These are phyloP conservation scores for Laterallus jamaicensis DNA, from an alignment of 2,113 vertebrate species.

Conservation along the genomic window DNA sequence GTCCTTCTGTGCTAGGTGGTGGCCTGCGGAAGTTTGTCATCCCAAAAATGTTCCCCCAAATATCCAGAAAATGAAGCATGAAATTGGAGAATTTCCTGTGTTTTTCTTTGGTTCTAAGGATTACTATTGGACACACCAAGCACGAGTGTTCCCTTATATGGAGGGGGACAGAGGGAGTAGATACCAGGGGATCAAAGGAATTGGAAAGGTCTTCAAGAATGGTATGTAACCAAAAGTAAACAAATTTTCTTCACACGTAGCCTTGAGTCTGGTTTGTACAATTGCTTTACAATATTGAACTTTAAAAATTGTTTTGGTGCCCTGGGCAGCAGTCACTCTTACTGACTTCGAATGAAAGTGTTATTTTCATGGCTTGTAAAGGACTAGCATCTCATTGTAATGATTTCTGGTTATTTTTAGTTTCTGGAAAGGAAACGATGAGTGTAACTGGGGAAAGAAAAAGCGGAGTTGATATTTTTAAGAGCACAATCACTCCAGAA, in stretches of 20 bases:
- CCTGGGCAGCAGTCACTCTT: neutral
- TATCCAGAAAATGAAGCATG: conserved; percentile 98
- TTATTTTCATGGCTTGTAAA: neutral
- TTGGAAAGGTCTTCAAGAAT: conserved; percentile 97
- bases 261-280: neutral
- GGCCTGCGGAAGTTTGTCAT: conserved; percentile 98
- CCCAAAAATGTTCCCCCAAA: conserved; percentile 95
- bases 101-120: conserved; percentile 99
- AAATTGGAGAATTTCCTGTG: conserved; percentile 97
- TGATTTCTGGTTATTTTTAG: neutral
- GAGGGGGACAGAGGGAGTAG: conserved; percentile 95
- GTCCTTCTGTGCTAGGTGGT: conserved; percentile 87
- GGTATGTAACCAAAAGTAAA: conserved; percentile 72
- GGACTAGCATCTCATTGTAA: neutral
- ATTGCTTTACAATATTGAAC: neutral
- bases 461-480: neutral
- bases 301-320: neutral
- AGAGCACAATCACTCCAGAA: neutral
- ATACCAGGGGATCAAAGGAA: conserved; percentile 87
- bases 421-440: neutral
- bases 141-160: conserved; percentile 97
- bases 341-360: neutral
- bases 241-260: neutral
- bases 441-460: neutral
- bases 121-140: conserved; percentile 99